Evolutionary conservation across 2,888 invertebrate species (phyloP).

Genomic region (Drosophila cyrtoloma): DNA sequence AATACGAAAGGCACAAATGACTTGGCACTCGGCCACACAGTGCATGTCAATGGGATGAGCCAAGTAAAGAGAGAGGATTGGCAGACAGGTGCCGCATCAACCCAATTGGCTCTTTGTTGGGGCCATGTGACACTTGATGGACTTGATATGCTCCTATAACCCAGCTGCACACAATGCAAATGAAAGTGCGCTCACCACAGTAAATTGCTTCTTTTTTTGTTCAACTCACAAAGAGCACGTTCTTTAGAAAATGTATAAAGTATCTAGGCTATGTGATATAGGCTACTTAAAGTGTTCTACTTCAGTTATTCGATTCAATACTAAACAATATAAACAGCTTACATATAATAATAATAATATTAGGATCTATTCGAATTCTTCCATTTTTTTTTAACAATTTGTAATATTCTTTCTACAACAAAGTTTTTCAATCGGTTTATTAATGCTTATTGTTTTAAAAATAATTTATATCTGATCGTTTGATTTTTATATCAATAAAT

Average conservation of each 20-base stretch:
- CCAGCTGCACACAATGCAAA: conserved; percentile 33
- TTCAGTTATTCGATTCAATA: conserved; percentile 2
- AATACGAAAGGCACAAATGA: conserved; percentile 20
- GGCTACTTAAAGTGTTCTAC: conserved; percentile 1
- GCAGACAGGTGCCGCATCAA: conserved; percentile 40
- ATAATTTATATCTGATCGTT: background rate
- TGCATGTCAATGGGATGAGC: conserved; percentile 21
- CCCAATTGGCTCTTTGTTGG: conserved; percentile 47
- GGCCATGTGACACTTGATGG: conserved; percentile 53
- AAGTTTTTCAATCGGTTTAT: background rate
- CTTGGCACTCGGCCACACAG: conserved; percentile 45
- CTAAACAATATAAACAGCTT: background rate
- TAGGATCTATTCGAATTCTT: background rate
- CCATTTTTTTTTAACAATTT: too few species aligned
- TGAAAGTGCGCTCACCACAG: conserved; percentile 31
- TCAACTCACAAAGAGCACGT: conserved; percentile 1
- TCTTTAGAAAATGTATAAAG: background rate
- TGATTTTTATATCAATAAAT: background rate
- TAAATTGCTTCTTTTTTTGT: background rate
- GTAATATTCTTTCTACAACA: background rate
- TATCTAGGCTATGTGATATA: conserved; percentile 17
- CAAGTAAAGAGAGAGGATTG: conserved; percentile 19
- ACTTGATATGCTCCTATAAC: conserved; percentile 52
- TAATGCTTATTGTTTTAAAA: background rate
- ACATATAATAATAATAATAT: background rate